Evolutionary conservation across 2,888 invertebrate genomes (phyloP).

Genomic region (Chirona hameri): DNA sequence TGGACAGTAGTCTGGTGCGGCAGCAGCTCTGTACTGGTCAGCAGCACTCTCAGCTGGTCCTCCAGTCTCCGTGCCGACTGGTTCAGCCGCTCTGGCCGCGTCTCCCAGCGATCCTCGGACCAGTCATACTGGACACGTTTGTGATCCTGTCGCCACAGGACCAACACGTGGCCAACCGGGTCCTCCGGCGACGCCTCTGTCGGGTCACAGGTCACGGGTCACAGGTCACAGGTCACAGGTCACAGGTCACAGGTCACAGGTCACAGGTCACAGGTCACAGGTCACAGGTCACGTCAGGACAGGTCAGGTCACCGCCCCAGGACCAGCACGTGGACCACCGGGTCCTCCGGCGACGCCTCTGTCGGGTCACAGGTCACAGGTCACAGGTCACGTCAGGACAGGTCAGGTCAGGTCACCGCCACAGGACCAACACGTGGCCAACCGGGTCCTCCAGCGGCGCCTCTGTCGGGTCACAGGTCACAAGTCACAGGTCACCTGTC

Average conservation of each 20-base stretch:
- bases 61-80: slow-evolving; percentile 36
- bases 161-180: slow-evolving; percentile 72
- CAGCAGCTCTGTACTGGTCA: slow-evolving; percentile 37
- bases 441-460: slow-evolving; percentile 59
- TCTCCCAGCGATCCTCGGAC: slow-evolving; percentile 62
- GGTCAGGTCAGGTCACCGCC: slow-evolving; percentile 61
- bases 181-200: slow-evolving; percentile 52
- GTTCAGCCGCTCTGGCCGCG: slow-evolving; percentile 40
- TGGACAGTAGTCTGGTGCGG: slow-evolving; percentile 39
- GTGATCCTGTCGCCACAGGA: slow-evolving; percentile 83
- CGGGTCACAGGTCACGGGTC: too few relatives aligned
- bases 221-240: neutral
- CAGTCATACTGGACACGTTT: slow-evolving; percentile 88
- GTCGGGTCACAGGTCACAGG: too few relatives aligned
- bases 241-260: neutral
- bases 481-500: neutral
- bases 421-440: slow-evolving; percentile 78
- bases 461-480: neutral
- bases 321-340: too few relatives aligned
- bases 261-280: too few relatives aligned
- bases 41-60: slow-evolving; percentile 36
- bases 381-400: too few relatives aligned
- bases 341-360: too few relatives aligned
- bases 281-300: too few relatives aligned
- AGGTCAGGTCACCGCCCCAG: too few relatives aligned